These are phyloP conservation scores for Sebastes itinus DNA, from an alignment of 2,797 vertebrate species.

Conservation along the genomic window DNA sequence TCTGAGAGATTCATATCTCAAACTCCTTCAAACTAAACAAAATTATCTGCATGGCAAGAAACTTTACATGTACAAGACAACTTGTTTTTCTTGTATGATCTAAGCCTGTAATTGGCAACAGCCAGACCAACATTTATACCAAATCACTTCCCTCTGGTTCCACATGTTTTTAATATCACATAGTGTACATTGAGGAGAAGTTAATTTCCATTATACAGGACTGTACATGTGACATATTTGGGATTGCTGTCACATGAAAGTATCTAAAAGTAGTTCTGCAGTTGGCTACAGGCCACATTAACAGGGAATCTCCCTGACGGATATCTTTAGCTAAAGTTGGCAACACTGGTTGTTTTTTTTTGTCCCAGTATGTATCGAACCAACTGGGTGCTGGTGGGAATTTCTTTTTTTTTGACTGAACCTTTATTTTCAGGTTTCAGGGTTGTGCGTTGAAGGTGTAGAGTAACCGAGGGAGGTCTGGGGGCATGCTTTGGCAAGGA, in stretches of 20 bases:
- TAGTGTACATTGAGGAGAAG: not conserved
- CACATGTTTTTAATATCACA: not conserved
- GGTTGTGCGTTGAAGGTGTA: too few relatives aligned
- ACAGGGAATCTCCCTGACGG: not conserved
- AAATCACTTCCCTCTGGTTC: not conserved
- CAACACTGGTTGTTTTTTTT: not conserved
- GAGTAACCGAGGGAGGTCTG: too few relatives aligned
- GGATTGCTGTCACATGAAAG: not conserved
- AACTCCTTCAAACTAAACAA: not conserved
- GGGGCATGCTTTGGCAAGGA: too few relatives aligned
- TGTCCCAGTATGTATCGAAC: not conserved
- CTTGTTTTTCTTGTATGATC: not conserved
- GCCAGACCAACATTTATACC: not conserved
- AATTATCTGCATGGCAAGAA: not conserved
- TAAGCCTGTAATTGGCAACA: not conserved
- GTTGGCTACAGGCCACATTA: not conserved
- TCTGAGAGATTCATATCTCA: not conserved
- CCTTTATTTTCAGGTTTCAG: too few relatives aligned
- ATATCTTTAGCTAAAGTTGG: not conserved
- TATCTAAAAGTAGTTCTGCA: not conserved
- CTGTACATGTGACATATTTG: not conserved
- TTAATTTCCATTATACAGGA: not conserved
- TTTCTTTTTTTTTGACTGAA: not conserved
- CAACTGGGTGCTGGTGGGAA: not conserved
- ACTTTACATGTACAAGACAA: not conserved